Evolutionary conservation across 2,888 invertebrate genomes (phyloP).

Genomic region (Atethmia centrago): DNA sequence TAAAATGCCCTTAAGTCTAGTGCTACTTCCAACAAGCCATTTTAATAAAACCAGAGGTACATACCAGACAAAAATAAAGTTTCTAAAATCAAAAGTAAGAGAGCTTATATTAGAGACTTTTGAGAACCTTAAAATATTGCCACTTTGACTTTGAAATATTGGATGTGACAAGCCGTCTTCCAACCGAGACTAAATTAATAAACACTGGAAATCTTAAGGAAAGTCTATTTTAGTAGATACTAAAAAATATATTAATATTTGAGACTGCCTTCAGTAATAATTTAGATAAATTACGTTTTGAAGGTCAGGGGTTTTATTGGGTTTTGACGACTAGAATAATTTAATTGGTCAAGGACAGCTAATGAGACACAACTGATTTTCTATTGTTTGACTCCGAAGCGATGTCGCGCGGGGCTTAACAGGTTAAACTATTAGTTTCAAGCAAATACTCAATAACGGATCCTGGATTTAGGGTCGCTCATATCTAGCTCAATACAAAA

Average conservation of each 20-base stretch:
- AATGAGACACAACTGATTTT: too few species aligned
- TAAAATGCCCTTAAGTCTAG: neutral
- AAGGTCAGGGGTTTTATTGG: constrained; percentile 7
- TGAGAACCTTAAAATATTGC: constrained; percentile 4
- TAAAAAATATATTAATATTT: constrained; percentile 20
- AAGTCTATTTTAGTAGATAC: constrained; percentile 16
- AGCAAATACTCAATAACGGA: too few species aligned
- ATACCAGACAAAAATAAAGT: neutral
- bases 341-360: too few species aligned
- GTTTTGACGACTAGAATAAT: constrained; percentile 7
- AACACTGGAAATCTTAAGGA: constrained; percentile 13
- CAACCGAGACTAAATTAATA: constrained; percentile 11
- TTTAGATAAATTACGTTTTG: constrained; percentile 12
- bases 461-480: too few species aligned
- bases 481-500: too few species aligned
- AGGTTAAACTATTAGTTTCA: too few species aligned
- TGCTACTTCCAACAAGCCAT: neutral
- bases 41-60: too few species aligned
- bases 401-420: too few species aligned
- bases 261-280: neutral
- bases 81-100: neutral
- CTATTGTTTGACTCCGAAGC: too few species aligned
- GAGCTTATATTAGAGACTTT: neutral
- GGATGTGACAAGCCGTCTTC: neutral
- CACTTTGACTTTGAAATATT: constrained; percentile 10